phyloP scores from a whole-genome alignment of 1,140 invertebrate genomes.

The Chironomus tepperi region DNA sequence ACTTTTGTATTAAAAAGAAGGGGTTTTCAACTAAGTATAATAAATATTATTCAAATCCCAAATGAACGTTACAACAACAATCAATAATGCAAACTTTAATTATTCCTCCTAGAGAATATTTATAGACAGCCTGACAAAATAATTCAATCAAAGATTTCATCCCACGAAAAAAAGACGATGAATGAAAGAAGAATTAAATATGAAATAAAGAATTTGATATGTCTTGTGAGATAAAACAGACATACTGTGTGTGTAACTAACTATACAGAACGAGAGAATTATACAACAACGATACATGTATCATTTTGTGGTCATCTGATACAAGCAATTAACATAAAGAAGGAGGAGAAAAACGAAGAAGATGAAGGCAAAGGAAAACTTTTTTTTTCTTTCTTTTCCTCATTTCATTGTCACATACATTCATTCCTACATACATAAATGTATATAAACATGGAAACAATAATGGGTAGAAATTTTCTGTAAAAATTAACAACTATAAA shows the following conservation, averaged over 20 bases:
- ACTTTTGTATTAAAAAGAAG: too few relatives aligned
- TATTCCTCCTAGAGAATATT: too few relatives aligned
- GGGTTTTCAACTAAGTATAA: too few relatives aligned
- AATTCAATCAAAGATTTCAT: too few relatives aligned
- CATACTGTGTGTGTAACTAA: neutral
- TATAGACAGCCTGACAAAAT: too few relatives aligned
- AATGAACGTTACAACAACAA: too few relatives aligned
- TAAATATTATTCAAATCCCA: too few relatives aligned
- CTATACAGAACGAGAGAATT: neutral
- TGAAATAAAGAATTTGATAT: slow-evolving; percentile 6
- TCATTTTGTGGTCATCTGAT: slow-evolving; percentile 12
- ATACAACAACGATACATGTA: neutral
- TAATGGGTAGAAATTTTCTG: neutral
- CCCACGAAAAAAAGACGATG: too few relatives aligned
- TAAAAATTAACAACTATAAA: too few relatives aligned
- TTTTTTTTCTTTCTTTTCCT: too few relatives aligned
- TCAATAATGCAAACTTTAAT: neutral
- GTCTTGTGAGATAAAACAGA: slow-evolving; percentile 12
- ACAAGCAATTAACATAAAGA: slow-evolving; percentile 13
- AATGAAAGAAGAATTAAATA: neutral
- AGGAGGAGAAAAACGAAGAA: neutral
- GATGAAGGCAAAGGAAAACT: neutral
- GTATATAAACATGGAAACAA: neutral
- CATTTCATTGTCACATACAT: neutral
- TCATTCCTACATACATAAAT: neutral